Evolutionary conservation across 2,113 vertebrate species (phyloP).

Genomic region (Ascaphus truei): DNA sequence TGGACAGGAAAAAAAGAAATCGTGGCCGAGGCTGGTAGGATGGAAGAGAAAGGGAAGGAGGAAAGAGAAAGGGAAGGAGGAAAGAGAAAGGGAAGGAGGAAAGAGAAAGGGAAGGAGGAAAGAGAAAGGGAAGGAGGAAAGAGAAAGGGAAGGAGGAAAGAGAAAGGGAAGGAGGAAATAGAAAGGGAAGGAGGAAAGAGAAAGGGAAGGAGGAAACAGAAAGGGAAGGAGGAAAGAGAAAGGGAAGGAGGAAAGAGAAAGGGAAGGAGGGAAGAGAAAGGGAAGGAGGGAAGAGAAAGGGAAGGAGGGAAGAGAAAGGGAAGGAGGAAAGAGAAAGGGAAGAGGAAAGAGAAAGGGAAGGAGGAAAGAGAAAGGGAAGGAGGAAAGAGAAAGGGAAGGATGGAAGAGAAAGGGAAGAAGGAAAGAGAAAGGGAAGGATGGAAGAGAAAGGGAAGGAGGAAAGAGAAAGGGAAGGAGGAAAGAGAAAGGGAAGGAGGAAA

Average conservation of each 20-base stretch:
- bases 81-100: background rate
- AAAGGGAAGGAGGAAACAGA: too few species aligned
- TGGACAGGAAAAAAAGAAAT: conserved; percentile 23
- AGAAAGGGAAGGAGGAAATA: too few species aligned
- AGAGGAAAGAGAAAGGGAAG: background rate
- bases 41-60: background rate
- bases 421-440: background rate
- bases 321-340: background rate
- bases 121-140: background rate
- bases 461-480: background rate
- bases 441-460: background rate
- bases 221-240: background rate
- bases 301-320: background rate
- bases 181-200: too few species aligned
- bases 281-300: too few species aligned
- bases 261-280: background rate
- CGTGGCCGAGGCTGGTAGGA: background rate
- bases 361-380: background rate
- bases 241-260: background rate
- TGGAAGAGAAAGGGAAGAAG: too few species aligned
- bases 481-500: background rate
- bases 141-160: too few species aligned
- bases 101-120: fast-evolving
- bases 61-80: background rate
- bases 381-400: background rate